These are phyloP conservation scores for Hypena proboscidalis DNA, from an alignment of 2,888 invertebrate species.

Conservation along the genomic window DNA sequence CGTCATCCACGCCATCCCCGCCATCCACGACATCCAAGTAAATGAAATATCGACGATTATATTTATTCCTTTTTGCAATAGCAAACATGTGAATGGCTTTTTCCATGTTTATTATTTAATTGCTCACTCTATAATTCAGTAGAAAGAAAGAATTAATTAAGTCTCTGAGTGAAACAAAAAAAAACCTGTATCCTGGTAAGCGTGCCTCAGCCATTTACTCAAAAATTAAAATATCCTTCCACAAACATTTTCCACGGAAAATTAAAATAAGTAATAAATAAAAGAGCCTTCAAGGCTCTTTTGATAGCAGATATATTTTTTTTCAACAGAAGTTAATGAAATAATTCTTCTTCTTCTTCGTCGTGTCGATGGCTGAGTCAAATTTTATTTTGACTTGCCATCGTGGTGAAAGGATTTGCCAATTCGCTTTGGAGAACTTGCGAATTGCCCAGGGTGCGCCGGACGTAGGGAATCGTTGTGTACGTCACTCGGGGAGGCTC, in stretches of 20 bases:
- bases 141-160: constrained; percentile 18
- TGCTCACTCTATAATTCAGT: constrained; percentile 18
- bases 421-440: too few relatives aligned
- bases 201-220: constrained; percentile 1
- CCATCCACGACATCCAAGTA: too few relatives aligned
- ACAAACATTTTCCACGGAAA: constrained; percentile 9
- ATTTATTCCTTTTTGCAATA: constrained; percentile 7
- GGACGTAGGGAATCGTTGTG: too few relatives aligned
- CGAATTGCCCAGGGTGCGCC: too few relatives aligned
- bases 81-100: too few relatives aligned
- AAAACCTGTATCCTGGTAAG: background rate
- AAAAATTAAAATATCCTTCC: constrained; percentile 14
- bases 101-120: too few relatives aligned
- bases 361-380: too few relatives aligned
- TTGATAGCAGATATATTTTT: background rate
- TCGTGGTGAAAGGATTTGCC: too few relatives aligned
- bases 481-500: too few relatives aligned
- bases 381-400: too few relatives aligned
- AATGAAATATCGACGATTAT: background rate
- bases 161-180: constrained; percentile 24
- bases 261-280: constrained; percentile 19
- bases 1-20: too few relatives aligned
- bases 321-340: background rate
- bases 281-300: constrained; percentile 2
- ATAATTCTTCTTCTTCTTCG: too few relatives aligned